phyloP scores from a whole-genome alignment of 92 coral and sea anemone genomes.

The Epizoanthus stellaris region DNA sequence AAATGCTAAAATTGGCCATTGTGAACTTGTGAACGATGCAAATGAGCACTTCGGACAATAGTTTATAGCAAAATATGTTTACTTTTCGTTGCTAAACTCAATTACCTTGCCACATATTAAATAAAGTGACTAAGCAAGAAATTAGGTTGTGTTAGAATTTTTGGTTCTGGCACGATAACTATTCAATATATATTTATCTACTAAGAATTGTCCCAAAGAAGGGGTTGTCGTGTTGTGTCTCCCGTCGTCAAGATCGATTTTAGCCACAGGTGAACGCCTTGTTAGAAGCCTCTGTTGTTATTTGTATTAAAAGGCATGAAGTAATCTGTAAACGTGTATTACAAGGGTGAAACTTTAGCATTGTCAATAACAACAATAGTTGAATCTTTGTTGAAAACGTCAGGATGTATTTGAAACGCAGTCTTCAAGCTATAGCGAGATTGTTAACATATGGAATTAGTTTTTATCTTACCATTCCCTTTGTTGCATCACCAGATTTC shows the following conservation, averaged over 20 bases:
- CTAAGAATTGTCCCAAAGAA: conserved; percentile 11
- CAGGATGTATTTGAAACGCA: background rate
- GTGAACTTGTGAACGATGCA: conserved; percentile 36
- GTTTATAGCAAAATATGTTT: conserved; percentile 18
- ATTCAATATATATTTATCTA: conserved; percentile 18
- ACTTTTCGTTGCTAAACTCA: conserved; percentile 30
- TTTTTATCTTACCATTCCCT: background rate
- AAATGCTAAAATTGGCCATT: background rate
- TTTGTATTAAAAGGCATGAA: background rate
- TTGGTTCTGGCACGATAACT: conserved; percentile 18
- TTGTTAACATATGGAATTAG: too few relatives aligned
- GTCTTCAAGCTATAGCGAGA: too few relatives aligned
- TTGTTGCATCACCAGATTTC: background rate
- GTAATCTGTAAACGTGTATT: background rate
- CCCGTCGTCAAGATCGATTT: background rate
- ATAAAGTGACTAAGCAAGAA: conserved; percentile 22
- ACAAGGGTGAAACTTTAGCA: background rate
- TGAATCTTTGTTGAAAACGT: background rate
- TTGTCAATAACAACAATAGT: background rate
- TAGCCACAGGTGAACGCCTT: conserved; percentile 34
- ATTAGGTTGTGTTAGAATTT: background rate
- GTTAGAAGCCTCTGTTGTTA: background rate
- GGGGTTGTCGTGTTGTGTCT: conserved; percentile 11
- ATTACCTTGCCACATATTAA: conserved; percentile 16
- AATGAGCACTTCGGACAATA: conserved; percentile 24